These are phyloP conservation scores for Tricholauxania praeusta DNA, from an alignment of 2,888 invertebrate species.

Conservation along the genomic window DNA sequence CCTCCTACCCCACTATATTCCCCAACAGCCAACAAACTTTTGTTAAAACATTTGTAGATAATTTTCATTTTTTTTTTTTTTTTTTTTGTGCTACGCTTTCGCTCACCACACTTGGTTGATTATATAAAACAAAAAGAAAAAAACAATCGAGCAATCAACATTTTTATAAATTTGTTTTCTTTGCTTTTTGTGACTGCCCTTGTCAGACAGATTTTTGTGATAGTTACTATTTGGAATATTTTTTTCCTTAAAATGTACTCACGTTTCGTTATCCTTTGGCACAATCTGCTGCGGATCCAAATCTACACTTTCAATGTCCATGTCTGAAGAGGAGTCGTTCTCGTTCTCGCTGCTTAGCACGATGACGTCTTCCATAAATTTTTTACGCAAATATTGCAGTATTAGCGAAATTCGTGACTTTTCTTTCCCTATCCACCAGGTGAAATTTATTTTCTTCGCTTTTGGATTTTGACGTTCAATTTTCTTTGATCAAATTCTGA, in stretches of 20 bases:
- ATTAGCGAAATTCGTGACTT: too few relatives aligned
- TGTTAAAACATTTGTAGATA: slow-evolving; percentile 10
- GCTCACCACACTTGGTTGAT: slow-evolving; percentile 16
- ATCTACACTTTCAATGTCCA: slow-evolving; percentile 51
- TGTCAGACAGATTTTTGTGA: neutral
- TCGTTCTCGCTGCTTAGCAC: slow-evolving; percentile 55
- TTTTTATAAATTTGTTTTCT: neutral
- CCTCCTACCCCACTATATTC: too few relatives aligned
- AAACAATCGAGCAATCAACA: neutral
- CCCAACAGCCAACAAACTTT: neutral
- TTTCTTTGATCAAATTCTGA: neutral
- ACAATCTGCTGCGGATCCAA: slow-evolving; percentile 51
- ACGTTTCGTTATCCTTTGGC: slow-evolving; percentile 56
- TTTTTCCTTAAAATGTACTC: slow-evolving; percentile 43
- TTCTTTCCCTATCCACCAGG: too few relatives aligned
- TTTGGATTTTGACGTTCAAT: neutral
- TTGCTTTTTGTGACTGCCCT: neutral
- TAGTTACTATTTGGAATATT: neutral
- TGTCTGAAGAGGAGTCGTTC: slow-evolving; percentile 53
- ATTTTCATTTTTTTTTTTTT: neutral
- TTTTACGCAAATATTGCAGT: neutral
- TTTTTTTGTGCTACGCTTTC: neutral
- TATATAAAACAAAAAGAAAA: slow-evolving; percentile 17
- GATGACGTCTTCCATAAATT: slow-evolving; percentile 56
- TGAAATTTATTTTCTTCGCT: neutral